phyloP scores from a whole-genome alignment of 2,888 invertebrate species.

The Prenolepis imparis region DNA sequence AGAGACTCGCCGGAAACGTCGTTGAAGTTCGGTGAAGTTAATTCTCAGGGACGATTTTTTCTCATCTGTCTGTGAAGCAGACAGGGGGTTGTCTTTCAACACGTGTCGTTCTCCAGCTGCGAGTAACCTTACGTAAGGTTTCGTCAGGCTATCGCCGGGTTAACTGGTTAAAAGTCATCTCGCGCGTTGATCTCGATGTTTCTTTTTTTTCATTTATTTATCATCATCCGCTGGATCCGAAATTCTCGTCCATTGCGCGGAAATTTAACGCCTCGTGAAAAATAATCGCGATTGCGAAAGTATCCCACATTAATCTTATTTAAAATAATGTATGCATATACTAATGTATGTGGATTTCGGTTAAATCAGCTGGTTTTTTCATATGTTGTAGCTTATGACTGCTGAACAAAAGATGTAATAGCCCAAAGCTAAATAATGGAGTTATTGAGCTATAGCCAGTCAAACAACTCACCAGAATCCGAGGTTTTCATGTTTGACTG shows the following conservation, averaged over 20 bases:
- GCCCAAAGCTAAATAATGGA: too few relatives aligned
- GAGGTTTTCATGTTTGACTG: too few relatives aligned
- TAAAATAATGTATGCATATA: too few relatives aligned
- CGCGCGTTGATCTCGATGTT: conserved; percentile 48
- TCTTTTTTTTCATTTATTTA: neutral
- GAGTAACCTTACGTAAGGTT: conserved; percentile 21
- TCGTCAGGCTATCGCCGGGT: conserved; percentile 57
- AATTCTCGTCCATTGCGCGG: neutral
- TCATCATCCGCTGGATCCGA: neutral
- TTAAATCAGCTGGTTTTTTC: too few relatives aligned
- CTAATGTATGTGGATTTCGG: too few relatives aligned
- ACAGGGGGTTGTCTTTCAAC: conserved; percentile 30
- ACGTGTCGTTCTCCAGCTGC: neutral
- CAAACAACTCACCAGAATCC: too few relatives aligned
- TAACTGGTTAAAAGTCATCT: conserved; percentile 59
- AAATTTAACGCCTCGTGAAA: neutral
- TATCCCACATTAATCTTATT: too few relatives aligned
- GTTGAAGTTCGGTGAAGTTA: neutral
- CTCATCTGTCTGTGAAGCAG: neutral
- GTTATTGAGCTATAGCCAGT: too few relatives aligned
- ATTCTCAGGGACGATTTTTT: conserved; percentile 48
- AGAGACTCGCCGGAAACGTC: conserved; percentile 10
- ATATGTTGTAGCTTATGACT: too few relatives aligned
- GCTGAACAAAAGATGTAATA: too few relatives aligned
- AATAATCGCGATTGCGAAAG: neutral